A percentile compares a stretch with the other conserved stretches of the same genome.
phyloP scores from a whole-genome alignment of 2,113 vertebrate species.

The Puffinus mauretanicus region DNA sequence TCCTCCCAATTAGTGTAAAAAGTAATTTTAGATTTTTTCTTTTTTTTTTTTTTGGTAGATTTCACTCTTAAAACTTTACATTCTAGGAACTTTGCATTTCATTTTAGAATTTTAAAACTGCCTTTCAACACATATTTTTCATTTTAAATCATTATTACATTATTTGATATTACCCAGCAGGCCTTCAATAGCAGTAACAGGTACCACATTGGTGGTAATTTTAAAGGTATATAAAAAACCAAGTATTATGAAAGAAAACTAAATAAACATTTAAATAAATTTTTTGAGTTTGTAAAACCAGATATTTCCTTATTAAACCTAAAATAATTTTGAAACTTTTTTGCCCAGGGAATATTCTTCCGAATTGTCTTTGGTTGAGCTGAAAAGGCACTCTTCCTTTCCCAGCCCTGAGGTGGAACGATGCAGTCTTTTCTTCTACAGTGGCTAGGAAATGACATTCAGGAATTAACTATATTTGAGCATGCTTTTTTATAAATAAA shows the following conservation, averaged over 20 bases:
- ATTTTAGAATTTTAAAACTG: not conserved
- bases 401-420: fast-evolving
- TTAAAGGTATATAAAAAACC: not conserved
- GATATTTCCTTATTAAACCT: not conserved
- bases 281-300: not conserved
- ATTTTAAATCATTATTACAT: not conserved
- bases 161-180: not conserved
- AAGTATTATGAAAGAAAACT: not conserved
- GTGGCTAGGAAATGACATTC: not conserved
- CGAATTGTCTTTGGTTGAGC: not conserved
- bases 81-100: not conserved
- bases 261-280: not conserved
- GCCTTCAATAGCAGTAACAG: not conserved
- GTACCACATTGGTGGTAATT: not conserved
- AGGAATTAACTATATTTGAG: not conserved
- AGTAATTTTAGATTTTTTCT: not conserved
- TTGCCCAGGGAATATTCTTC: not conserved
- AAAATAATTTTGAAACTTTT: not conserved
- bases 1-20: not conserved
- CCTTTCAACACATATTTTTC: not conserved
- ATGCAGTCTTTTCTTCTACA: not conserved
- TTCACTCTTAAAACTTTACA: not conserved
- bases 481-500: not conserved
- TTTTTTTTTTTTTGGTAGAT: not conserved
- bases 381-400: not conserved